Evolutionary conservation across 2,888 invertebrate species (phyloP).

Genomic region (Aquatica leii): DNA sequence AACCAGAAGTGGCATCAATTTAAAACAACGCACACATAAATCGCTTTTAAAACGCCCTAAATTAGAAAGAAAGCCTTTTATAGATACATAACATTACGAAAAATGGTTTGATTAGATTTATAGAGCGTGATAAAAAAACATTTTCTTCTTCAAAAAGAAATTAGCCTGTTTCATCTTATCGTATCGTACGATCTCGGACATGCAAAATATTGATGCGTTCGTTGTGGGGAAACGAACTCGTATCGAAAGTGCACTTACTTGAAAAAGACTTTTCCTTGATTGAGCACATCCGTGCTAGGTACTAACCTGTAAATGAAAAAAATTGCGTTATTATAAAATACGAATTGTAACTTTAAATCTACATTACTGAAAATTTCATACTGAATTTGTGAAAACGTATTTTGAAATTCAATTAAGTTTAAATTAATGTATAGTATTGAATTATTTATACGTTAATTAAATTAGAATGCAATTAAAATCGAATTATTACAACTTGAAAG

Average conservation of each 20-base stretch:
- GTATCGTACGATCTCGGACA: not conserved
- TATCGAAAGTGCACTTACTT: conserved; percentile 18
- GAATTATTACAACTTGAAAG: no score
- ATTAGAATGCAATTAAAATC: no score
- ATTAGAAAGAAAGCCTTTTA: conserved; percentile 23
- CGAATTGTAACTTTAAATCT: no score
- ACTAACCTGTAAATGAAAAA: conserved; percentile 22
- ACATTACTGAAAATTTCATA: no score
- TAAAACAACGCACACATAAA: conserved; percentile 27
- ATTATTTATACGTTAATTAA: no score
- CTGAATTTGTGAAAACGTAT: no score
- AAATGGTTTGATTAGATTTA: conserved; percentile 17
- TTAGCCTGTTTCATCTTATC: not conserved
- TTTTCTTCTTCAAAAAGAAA: not conserved
- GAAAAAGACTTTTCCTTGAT: conserved; percentile 17
- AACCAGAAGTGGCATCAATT: conserved; percentile 32
- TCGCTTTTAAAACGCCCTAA: conserved; percentile 27
- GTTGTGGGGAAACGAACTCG: conserved; percentile 9
- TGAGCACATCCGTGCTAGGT: conserved; percentile 14
- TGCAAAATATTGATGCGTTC: conserved; percentile 21
- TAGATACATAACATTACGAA: conserved; percentile 21
- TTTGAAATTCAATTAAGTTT: no score
- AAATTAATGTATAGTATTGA: no score
- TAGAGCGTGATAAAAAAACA: conserved; percentile 5
- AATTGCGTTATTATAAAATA: no score